These are phyloP conservation scores for Vollenhovia emeryi DNA, from an alignment of 1,140 invertebrate genomes.

Conservation along the genomic window DNA sequence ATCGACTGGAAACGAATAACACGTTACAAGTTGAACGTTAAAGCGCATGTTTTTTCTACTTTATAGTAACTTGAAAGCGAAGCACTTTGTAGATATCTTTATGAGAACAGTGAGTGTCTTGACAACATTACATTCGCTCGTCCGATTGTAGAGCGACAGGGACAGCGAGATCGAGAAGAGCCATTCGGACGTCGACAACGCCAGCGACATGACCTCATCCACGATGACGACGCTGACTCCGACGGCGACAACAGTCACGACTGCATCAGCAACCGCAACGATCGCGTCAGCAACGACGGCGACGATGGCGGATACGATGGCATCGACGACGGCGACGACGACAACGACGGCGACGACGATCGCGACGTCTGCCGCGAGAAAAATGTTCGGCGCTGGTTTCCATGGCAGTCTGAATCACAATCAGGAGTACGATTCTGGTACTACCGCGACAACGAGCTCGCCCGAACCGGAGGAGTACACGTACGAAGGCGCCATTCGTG, in stretches of 20 bases:
- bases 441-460: slow-evolving; percentile 87
- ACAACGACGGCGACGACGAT: slow-evolving; percentile 40
- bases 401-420: slow-evolving; percentile 70
- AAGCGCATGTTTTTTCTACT: background rate
- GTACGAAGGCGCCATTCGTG: slow-evolving; percentile 94
- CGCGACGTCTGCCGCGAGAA: slow-evolving; percentile 64
- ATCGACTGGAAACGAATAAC: background rate
- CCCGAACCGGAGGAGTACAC: slow-evolving; percentile 92
- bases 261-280: slow-evolving; percentile 70
- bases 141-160: slow-evolving; percentile 87
- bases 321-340: slow-evolving; percentile 32
- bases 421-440: slow-evolving; percentile 87
- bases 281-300: slow-evolving; percentile 66
- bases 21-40: background rate
- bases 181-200: slow-evolving; percentile 87
- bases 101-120: background rate
- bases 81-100: background rate
- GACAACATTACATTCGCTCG: background rate
- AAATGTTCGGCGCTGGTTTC: slow-evolving; percentile 70
- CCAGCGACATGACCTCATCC: slow-evolving; percentile 71
- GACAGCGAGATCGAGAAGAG: slow-evolving; percentile 88
- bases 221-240: slow-evolving; percentile 26
- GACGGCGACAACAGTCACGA: slow-evolving; percentile 53
- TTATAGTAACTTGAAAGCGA: too few species aligned
- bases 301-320: slow-evolving; percentile 14